phyloP scores from a whole-genome alignment of 2,113 vertebrate species.

The Zosterops japonicus region DNA sequence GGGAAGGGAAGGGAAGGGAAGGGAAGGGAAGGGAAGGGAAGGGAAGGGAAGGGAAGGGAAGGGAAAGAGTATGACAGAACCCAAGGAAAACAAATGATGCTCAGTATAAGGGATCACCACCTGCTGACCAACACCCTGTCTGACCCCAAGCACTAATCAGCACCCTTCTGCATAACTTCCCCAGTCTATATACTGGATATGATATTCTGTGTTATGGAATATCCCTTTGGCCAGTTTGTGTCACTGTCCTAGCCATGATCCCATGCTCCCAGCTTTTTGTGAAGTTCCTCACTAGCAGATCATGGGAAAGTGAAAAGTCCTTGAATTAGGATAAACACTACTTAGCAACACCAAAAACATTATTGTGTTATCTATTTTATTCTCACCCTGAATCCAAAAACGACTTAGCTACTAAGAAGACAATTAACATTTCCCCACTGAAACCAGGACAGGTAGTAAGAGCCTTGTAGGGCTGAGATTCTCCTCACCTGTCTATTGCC shows the following conservation, averaged over 20 bases:
- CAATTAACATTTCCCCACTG: neutral
- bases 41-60: neutral
- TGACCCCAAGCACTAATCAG: neutral
- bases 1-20: neutral
- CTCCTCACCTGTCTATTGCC: neutral
- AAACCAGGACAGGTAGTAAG: neutral
- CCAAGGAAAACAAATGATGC: neutral
- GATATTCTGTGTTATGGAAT: neutral
- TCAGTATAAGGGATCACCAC: accelerated
- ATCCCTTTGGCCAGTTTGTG: neutral
- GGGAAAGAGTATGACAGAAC: neutral
- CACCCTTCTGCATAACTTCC: neutral
- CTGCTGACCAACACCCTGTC: neutral
- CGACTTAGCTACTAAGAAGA: accelerated
- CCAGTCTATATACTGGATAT: neutral
- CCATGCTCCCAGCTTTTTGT: neutral
- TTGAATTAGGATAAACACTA: neutral
- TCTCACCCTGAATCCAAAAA: neutral
- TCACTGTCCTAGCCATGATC: neutral
- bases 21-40: neutral
- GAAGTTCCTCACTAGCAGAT: neutral
- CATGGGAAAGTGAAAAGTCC: neutral
- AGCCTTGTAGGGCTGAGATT: neutral
- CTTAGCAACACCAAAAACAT: neutral
- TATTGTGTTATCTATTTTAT: neutral